Evolutionary conservation across 2,888 invertebrate species (phyloP).

Genomic region (Colletes collaris): DNA sequence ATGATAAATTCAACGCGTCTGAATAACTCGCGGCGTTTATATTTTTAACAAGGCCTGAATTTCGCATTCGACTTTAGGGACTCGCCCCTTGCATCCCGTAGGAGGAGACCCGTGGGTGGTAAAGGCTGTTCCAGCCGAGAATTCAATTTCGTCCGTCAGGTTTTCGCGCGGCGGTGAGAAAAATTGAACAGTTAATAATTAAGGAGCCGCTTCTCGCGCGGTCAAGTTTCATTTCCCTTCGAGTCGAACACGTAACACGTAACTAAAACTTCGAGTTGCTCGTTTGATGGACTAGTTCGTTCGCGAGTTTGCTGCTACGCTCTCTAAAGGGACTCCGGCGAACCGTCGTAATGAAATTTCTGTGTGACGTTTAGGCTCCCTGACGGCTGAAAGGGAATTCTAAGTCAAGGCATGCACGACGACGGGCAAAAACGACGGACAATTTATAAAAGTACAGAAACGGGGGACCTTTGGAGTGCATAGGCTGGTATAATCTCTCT

Average conservation of each 20-base stretch:
- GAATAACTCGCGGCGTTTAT: constrained; percentile 48
- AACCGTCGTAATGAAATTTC: constrained; percentile 36
- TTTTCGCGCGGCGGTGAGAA: not conserved
- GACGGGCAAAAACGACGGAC: not conserved
- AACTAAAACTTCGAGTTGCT: no score
- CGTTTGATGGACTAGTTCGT: not conserved
- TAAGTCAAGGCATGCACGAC: constrained; percentile 6
- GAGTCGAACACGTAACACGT: not conserved
- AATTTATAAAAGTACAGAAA: not conserved
- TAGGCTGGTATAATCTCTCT: not conserved
- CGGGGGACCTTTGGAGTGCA: not conserved
- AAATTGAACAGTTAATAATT: constrained; percentile 42
- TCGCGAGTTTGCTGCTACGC: no score
- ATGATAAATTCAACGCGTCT: constrained; percentile 21
- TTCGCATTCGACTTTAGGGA: not conserved
- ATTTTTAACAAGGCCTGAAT: constrained; percentile 18
- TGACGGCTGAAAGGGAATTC: constrained; percentile 14
- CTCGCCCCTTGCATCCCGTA: no score
- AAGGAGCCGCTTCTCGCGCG: not conserved
- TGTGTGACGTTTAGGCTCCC: not conserved
- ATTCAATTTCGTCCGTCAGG: not conserved
- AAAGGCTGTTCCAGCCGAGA: not conserved
- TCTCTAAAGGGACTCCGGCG: constrained; percentile 10
- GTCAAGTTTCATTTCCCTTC: constrained; percentile 7
- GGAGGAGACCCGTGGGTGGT: not conserved